phyloP scores from a whole-genome alignment of 2,888 invertebrate genomes.

The Chorisops tibialis region DNA sequence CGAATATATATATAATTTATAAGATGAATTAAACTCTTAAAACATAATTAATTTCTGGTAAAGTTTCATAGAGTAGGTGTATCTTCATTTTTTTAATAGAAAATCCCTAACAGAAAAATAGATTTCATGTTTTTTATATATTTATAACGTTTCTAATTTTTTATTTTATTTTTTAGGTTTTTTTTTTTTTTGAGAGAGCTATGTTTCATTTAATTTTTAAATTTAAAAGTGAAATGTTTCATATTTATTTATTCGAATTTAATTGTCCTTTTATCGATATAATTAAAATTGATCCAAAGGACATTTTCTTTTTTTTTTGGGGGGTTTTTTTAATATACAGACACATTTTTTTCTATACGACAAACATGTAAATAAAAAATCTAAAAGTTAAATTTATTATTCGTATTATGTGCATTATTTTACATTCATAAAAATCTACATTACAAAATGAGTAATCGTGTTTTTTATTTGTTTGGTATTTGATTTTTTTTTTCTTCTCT shows the following conservation, averaged over 20 bases:
- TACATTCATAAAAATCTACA: conserved; percentile 29
- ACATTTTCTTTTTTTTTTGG: not conserved
- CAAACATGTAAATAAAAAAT: conserved; percentile 25
- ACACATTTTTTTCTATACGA: conserved; percentile 22
- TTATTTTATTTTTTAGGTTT: not conserved
- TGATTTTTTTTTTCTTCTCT: not conserved
- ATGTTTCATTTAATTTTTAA: not conserved
- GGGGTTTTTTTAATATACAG: conserved; percentile 3
- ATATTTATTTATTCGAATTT: too few species aligned
- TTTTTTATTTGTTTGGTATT: not conserved
- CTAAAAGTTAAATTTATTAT: conserved; percentile 19
- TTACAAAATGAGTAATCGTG: conserved; percentile 20
- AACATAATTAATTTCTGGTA: too few species aligned
- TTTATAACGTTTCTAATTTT: too few species aligned
- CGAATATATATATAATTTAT: too few species aligned
- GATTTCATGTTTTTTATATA: too few species aligned
- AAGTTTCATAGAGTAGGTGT: conserved; percentile 1
- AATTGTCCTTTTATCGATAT: too few species aligned
- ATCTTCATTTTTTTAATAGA: conserved; percentile 3
- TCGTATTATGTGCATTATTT: conserved; percentile 19
- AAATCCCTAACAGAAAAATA: conserved; percentile 10
- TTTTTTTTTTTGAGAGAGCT: conserved; percentile 17
- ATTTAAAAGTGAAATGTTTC: too few species aligned
- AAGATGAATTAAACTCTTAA: too few species aligned
- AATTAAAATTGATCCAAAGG: conserved; percentile 20